Evolutionary conservation across 2,113 vertebrate species (phyloP), one percentile per base, ranked within the genome.

Genomic region (Limanda limanda): DNA sequence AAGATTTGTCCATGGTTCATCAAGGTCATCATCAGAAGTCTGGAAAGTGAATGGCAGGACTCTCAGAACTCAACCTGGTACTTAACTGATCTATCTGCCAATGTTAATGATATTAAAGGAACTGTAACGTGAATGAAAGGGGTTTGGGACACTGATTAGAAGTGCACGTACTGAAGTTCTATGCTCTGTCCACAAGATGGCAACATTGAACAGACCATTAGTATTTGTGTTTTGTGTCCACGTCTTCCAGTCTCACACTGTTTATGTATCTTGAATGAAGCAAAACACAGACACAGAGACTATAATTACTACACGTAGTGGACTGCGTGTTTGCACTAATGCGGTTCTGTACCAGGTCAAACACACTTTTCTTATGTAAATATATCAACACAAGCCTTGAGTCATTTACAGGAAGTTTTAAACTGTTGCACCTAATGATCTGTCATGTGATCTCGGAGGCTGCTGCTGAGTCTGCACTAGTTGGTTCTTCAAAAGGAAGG

Each of bases 401-500:
- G 71, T 20, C 76, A 78, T 72, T 25, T 27, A 58, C 67, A 80
- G 89, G 84, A 89, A 88, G 84, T 69, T 65, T 79, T 47, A 68
- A 78, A 81, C 68, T 1, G 69, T 74, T 81, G 83, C 12, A 63
- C 71, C 57, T 77, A 79, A 68, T 66, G 82, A 71, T 67, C 76
- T 71, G 71, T 87, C 91, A 91, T 91, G 90, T 90, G 88, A 88
- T 85, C 47, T 23, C 55, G 20, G 47, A 60, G 67, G 58, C 68
- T 79, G 86, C 60, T 82, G 91, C 88, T 88, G 91, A 92, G 48
- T 86, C 69, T 82, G 87, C 89, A 79, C 40, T 66, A 65, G 59
- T 57, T 62, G 55, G 40, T 81, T 88, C 74, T 77, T 78, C 74
- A 83, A 72, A 85, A 73, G 60, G 75, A 83, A 51, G 65, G 80